Base-by-base conservation (phyloP, 2,888 invertebrate species). In the Nasonovia ribisnigri region DNA sequence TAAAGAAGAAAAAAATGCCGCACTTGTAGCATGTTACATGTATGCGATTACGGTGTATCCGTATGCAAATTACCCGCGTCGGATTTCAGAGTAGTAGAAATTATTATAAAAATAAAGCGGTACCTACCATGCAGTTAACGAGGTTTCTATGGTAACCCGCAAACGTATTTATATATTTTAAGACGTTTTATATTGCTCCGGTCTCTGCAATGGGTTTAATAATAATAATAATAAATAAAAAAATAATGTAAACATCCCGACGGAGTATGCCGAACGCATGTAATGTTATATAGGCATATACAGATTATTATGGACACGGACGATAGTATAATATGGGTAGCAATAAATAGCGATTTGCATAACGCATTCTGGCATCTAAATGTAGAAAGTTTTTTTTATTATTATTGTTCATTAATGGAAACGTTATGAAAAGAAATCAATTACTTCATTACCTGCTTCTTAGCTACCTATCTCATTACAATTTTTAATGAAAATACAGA, bases 1-100 rank as follows among this genome's bases (percentile, higher is more conserved):
- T 90, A 90, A 26, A 90, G 57, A 90, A 46, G 60, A 90, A 90
- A 60, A 88, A 89, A 67, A 60, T 20, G 60, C 77, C 77, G 24
- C 48, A 51, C 46, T 67, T 51, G 29, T 24, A 26, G 29, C 43
- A 89, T 26, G 29, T 16, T 43, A 57, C 16, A 43, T 57, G 26
- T 57, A 46, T 46, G 54, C 36, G 54, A 54, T 36, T 24, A 77
- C 20, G 51, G 36, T 90, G 60, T 90, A 90, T 77, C 48, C 77
- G 36, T 77, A 77, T 90, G 90, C 77, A 90, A 90, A 77, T 90
- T 26, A 51, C 13, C 36, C 16, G 6, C 26, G 77, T 36, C 48
- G 90, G 90, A 77, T 90, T 90, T 36, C 36, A 48, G 36, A 77
- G 26, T 60, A 77, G 36, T 46, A 60, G 43, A 60, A 60, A 90